These are phyloP conservation scores for Eurypyga helias DNA, from an alignment of 2,113 vertebrate genomes.

Conservation along the genomic window DNA sequence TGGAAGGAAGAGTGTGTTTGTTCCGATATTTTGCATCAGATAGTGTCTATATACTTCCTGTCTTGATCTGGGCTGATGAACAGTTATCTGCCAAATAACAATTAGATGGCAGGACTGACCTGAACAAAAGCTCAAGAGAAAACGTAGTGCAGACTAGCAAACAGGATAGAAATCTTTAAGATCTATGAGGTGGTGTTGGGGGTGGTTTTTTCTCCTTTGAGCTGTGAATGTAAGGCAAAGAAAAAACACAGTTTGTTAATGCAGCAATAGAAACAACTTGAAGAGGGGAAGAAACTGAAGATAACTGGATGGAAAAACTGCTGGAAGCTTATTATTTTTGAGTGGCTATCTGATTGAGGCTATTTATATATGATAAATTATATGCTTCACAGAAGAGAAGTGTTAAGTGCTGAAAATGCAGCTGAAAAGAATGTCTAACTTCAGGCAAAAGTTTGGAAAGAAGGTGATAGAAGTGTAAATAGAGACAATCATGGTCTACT, in stretches of 20 bases:
- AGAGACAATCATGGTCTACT: background rate
- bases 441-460: background rate
- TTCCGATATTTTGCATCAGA: background rate
- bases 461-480: background rate
- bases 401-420: background rate
- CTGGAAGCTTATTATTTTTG: conserved; percentile 39
- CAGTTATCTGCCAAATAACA: background rate
- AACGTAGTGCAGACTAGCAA: background rate
- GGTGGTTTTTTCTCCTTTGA: background rate
- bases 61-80: background rate
- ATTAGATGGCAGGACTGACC: background rate
- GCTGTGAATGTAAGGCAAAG: background rate
- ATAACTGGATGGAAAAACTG: background rate
- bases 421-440: conserved; percentile 1
- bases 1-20: fast-evolving
- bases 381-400: background rate
- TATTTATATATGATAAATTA: conserved; percentile 26
- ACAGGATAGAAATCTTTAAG: background rate
- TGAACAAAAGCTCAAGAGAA: background rate
- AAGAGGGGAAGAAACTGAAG: background rate
- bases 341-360: background rate
- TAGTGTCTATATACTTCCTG: background rate
- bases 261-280: background rate
- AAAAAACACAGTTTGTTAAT: background rate
- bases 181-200: background rate